Evolutionary conservation across 2,888 invertebrate genomes (phyloP).

Genomic region (Augochlorella aurata): DNA sequence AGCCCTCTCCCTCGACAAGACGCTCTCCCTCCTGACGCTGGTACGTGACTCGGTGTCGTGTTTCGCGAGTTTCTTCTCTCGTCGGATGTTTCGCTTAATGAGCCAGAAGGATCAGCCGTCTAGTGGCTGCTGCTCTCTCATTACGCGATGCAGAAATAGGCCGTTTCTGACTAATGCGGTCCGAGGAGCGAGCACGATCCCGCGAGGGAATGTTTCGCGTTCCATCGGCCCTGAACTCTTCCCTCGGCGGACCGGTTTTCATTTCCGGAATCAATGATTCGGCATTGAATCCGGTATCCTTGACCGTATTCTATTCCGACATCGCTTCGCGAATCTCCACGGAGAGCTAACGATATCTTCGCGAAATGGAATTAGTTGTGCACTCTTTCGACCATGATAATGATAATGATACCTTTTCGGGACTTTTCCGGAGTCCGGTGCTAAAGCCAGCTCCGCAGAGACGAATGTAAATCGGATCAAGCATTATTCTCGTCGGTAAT

Average conservation of each 20-base stretch:
- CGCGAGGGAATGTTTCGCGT: neutral
- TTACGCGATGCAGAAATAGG: conserved; percentile 56
- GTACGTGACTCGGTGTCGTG: conserved; percentile 61
- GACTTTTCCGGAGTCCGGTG: neutral
- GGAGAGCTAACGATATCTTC: neutral
- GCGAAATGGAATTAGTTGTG: neutral
- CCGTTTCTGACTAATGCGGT: neutral
- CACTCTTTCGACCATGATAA: neutral
- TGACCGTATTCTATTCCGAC: neutral
- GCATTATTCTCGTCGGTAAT: conserved; percentile 34
- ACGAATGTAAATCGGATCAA: conserved; percentile 24
- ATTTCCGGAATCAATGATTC: conserved; percentile 11
- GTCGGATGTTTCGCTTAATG: conserved; percentile 67
- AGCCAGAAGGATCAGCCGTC: conserved; percentile 66
- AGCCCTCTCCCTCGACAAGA: conserved; percentile 32
- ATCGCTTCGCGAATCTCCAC: neutral
- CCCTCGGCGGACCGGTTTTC: neutral
- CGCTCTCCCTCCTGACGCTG: conserved; percentile 31
- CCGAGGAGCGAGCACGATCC: neutral
- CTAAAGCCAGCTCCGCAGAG: neutral
- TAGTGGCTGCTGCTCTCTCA: conserved; percentile 64
- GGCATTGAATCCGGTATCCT: conserved; percentile 10
- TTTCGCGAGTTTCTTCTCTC: conserved; percentile 40
- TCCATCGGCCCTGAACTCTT: neutral
- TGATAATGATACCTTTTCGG: neutral